Evolutionary conservation across 2,797 vertebrate genomes (phyloP).

Genomic region (Xiphophorus birchmanni): DNA sequence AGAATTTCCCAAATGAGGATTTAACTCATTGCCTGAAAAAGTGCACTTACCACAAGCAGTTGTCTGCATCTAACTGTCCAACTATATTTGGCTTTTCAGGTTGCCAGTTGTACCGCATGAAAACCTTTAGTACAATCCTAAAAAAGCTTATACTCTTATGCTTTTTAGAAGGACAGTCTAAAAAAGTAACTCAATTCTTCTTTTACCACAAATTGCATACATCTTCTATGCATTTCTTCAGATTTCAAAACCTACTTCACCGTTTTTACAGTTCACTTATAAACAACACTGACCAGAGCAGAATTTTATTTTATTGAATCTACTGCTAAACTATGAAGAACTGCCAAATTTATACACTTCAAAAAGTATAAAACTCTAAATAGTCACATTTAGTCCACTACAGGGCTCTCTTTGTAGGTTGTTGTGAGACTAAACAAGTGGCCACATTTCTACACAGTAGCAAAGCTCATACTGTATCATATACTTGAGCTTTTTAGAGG

Average conservation of each 20-base stretch:
- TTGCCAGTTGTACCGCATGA: not conserved
- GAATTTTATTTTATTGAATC: not conserved
- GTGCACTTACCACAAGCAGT: not conserved
- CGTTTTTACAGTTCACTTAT: not conserved
- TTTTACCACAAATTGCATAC: not conserved
- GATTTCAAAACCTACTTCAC: not conserved
- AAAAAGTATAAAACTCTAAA: constrained; percentile 1
- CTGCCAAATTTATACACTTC: not conserved
- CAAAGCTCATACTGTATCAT: constrained; percentile 62
- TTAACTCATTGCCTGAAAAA: not conserved
- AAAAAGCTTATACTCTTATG: not conserved
- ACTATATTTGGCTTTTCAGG: not conserved
- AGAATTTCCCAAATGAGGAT: not conserved
- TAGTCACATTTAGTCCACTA: not conserved
- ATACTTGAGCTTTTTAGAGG: constrained; percentile 68
- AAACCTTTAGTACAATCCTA: not conserved
- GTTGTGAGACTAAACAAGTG: constrained; percentile 41
- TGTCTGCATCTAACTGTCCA: not conserved
- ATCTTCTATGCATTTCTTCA: not conserved
- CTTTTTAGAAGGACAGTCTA: not conserved
- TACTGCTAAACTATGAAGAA: not conserved
- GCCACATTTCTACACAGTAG: constrained; percentile 45
- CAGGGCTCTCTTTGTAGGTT: constrained; percentile 17
- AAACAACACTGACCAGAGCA: not conserved
- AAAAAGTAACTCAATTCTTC: not conserved